Percentiles rank a stretch among this genome's conserved stretches.
phyloP scores from a whole-genome alignment of 2,888 invertebrate genomes.

The Pterobdella sp. region DNA sequence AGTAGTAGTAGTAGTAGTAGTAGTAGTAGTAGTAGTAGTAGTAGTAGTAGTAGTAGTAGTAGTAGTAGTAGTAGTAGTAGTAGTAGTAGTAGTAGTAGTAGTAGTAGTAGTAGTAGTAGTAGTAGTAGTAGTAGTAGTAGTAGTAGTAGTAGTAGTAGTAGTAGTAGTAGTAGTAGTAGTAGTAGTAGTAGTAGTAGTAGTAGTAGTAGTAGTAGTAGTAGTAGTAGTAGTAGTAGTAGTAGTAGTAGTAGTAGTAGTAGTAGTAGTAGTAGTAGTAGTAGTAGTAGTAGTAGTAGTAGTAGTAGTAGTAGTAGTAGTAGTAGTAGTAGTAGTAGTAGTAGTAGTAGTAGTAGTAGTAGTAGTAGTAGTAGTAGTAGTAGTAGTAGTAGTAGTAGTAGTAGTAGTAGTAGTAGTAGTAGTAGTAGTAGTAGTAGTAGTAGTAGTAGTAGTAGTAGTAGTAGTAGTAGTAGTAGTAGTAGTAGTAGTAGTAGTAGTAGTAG shows the following conservation, averaged over 20 bases:
- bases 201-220: conserved; percentile 1
- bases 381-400: conserved; percentile 1
- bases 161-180: conserved; percentile 1
- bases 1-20: conserved; percentile 1
- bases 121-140: conserved; percentile 1
- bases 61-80: conserved; percentile 1
- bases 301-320: conserved; percentile 1
- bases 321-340: conserved; percentile 1
- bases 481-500: conserved; percentile 1
- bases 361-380: conserved; percentile 1
- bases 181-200: conserved; percentile 1
- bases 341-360: conserved; percentile 1
- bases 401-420: conserved; percentile 1
- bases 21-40: conserved; percentile 1
- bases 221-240: conserved; percentile 1
- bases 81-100: conserved; percentile 1
- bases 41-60: conserved; percentile 1
- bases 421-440: conserved; percentile 1
- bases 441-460: conserved; percentile 1
- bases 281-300: conserved; percentile 1
- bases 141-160: conserved; percentile 1
- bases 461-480: conserved; percentile 1
- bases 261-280: conserved; percentile 1
- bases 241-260: conserved; percentile 1
- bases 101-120: conserved; percentile 1